phyloP scores from a whole-genome alignment of 2,797 vertebrate genomes.

The Pseudomugil gertrudae region DNA sequence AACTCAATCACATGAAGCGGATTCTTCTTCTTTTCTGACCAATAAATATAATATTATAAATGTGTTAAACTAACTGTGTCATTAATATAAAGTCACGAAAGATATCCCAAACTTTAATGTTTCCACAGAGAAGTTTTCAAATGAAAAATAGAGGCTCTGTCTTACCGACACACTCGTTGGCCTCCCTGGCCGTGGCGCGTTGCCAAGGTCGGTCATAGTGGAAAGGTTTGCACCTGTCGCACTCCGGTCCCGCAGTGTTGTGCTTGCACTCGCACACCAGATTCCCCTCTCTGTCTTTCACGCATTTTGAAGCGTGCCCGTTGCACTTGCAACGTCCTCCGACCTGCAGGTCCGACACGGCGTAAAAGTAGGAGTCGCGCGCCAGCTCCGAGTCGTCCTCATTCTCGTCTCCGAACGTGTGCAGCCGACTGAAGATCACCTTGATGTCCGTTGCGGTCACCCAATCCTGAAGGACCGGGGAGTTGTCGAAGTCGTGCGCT shows the following conservation, averaged over 20 bases:
- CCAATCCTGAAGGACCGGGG: conserved; percentile 99
- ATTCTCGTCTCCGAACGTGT: conserved; percentile 98
- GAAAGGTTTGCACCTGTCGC: conserved; percentile 98
- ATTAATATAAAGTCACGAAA: background rate
- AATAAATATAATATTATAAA: too few relatives aligned
- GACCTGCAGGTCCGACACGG: conserved; percentile 97
- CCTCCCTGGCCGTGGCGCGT: conserved; percentile 94
- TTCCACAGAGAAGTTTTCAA: background rate
- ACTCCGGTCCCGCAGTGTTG: conserved; percentile 97
- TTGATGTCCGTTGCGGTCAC: conserved; percentile 98
- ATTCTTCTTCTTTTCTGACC: background rate
- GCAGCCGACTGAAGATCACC: conserved; percentile 94
- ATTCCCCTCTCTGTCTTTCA: conserved; percentile 90
- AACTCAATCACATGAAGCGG: background rate
- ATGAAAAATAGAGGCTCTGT: conserved; percentile 7
- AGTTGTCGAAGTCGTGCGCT: conserved; percentile 99
- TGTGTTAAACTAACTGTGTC: background rate
- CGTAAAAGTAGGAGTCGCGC: conserved; percentile 96
- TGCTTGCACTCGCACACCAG: conserved; percentile 98
- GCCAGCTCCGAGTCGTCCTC: conserved; percentile 98
- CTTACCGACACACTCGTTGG: conserved; percentile 99
- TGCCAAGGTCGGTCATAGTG: conserved; percentile 99
- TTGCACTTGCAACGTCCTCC: conserved; percentile 98
- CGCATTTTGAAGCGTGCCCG: conserved; percentile 95
- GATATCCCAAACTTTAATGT: background rate